Base-by-base conservation (phyloP, 2,888 invertebrate species). In the Limenitis camilla region DNA sequence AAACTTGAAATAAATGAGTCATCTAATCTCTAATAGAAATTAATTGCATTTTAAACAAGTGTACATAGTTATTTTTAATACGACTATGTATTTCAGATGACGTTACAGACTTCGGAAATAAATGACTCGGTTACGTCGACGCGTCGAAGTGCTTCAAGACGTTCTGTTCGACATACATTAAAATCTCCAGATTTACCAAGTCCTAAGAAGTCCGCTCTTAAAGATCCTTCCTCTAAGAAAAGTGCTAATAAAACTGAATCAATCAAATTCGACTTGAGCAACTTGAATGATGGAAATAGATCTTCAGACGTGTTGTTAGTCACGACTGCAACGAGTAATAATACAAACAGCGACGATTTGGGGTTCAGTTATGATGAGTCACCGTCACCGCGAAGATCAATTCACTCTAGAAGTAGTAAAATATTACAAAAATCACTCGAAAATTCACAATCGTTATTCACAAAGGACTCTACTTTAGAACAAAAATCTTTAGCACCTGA, bases 191-290 rank as follows among this genome's bases (percentile, higher is more conserved):
- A 0, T 8, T 43, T 64, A 4, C 64, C 61, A 7, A 74, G 66
- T 47, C 77, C 81, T 0, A 72, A 65, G 45, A 85, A 86, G 53
- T 86, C 87, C 0, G 76, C 85, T 0, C 71, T 84, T 28, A 81
- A 76, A 49, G 74, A 80, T 43, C 77, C 76, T 0, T 48, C 52
- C 5, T 59, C 68, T 1, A 74, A 73, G 53, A 68, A 63, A 28
- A 65, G 59, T 10, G 43, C 52, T 5, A 70, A 79, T 39, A 84
- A 81, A 56, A 71, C 68, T 0, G 86, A 85, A 30, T 80, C 81
- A 6, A 88, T 87, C 40, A 82, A 81, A 47, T 85, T 87, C 53
- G 86, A 88, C 53, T 62, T 86, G 5, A 82, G 82, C 58, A 83
- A 85, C 59, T 59, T 86, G 2, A 76, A 77, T 35, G 61, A 53